These are phyloP conservation scores for Aspidiotus destructor DNA, from an alignment of 2,888 invertebrate species.

Conservation along the genomic window DNA sequence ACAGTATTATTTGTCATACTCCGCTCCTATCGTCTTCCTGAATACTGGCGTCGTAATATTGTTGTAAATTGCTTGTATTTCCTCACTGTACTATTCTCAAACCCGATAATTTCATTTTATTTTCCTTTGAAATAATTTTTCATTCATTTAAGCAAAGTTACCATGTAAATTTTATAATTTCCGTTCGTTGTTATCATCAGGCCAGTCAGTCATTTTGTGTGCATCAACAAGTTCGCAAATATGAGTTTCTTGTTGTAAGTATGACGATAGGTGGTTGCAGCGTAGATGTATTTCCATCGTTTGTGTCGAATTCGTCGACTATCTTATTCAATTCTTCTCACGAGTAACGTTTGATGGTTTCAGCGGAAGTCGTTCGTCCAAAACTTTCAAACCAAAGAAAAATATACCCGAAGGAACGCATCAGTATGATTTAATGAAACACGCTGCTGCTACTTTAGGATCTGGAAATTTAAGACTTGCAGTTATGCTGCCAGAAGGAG, in stretches of 20 bases:
- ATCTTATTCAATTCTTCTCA: neutral
- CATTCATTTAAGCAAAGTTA: too few species aligned
- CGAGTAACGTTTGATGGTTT: neutral
- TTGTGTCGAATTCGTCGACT: neutral
- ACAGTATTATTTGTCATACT: too few species aligned
- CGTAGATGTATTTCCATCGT: neutral
- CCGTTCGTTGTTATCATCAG: too few species aligned
- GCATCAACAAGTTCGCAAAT: neutral
- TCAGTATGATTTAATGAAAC: slow-evolving; percentile 98
- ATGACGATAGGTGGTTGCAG: neutral
- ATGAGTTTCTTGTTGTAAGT: slow-evolving; percentile 4
- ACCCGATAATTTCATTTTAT: too few species aligned
- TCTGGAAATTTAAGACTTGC: slow-evolving; percentile 93
- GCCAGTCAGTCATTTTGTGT: too few species aligned
- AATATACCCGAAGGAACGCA: slow-evolving; percentile 97
- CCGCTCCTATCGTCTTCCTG: too few species aligned
- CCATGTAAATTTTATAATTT: too few species aligned
- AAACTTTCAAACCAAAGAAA: slow-evolving; percentile 98
- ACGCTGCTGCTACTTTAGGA: slow-evolving; percentile 95
- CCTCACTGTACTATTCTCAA: too few species aligned
- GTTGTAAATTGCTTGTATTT: too few species aligned
- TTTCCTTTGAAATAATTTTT: too few species aligned
- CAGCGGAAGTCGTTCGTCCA: slow-evolving; percentile 82
- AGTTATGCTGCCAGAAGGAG: slow-evolving; percentile 94
- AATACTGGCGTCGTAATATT: too few species aligned